Conservation (phyloP, 2,113 vertebrate genomes). For the Orthonyx spaldingii region DNA sequence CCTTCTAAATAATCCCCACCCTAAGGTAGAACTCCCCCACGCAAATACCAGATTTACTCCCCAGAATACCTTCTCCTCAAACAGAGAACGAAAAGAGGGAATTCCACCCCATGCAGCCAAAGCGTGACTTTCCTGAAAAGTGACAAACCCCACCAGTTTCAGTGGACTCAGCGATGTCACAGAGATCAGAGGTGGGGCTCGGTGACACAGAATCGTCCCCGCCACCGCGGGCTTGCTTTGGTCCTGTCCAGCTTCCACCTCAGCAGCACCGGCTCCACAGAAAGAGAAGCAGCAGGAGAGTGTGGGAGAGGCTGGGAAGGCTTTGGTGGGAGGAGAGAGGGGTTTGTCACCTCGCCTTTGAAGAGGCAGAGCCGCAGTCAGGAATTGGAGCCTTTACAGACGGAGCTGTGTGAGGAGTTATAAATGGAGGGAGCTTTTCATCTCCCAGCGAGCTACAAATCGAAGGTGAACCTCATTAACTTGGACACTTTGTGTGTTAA, state of each 20-base stretch:
- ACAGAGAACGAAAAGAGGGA: neutral
- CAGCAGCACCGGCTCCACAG: neutral
- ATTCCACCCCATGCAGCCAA: neutral
- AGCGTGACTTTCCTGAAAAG: neutral
- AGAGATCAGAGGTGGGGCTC: neutral
- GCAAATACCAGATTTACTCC: neutral
- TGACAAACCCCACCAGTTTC: neutral
- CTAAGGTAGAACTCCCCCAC: neutral
- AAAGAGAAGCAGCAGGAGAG: neutral
- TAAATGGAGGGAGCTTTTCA: constrained; percentile 24
- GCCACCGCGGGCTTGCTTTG: neutral
- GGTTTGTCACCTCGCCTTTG: neutral
- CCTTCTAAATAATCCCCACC: neutral
- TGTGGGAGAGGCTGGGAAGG: neutral
- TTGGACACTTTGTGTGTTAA: constrained; percentile 40
- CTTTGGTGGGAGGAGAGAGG: neutral
- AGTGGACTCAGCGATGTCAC: neutral
- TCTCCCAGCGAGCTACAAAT: constrained; percentile 34
- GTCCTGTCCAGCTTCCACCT: neutral
- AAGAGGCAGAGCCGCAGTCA: neutral
- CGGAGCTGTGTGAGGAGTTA: neutral
- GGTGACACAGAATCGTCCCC: neutral
- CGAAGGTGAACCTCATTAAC: constrained; percentile 56
- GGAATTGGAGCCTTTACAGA: neutral
- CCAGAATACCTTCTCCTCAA: neutral